These are phyloP conservation scores for Epinotia bilunana DNA, from an alignment of 2,888 invertebrate species.

Conservation along the genomic window DNA sequence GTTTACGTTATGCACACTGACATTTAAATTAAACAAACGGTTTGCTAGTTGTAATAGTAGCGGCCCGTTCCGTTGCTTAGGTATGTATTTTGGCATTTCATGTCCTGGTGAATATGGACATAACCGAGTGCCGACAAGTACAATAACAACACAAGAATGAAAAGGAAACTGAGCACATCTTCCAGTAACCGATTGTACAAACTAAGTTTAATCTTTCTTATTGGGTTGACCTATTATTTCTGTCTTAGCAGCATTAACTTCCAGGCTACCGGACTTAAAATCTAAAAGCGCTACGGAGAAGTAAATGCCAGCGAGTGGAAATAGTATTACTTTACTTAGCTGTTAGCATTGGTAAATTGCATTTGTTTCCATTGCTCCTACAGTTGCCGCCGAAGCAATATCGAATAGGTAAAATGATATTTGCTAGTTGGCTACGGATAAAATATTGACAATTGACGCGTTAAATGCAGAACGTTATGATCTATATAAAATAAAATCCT, in stretches of 20 bases:
- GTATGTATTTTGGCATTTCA: no score
- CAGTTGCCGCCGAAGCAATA: background rate
- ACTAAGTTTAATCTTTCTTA: background rate
- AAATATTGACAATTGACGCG: no score
- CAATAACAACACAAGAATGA: no score
- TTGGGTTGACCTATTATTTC: background rate
- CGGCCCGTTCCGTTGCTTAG: no score
- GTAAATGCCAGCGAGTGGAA: constrained; percentile 1
- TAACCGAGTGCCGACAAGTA: no score
- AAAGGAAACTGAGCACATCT: background rate
- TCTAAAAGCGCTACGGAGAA: background rate
- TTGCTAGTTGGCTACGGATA: no score
- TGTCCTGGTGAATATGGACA: no score
- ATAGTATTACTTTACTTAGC: constrained; percentile 4
- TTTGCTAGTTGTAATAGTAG: background rate
- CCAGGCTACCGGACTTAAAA: background rate
- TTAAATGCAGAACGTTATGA: no score
- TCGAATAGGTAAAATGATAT: no score
- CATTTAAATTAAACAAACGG: background rate
- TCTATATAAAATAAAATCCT: no score
- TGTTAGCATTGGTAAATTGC: constrained; percentile 1
- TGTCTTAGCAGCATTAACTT: background rate
- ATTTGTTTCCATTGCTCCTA: constrained; percentile 7
- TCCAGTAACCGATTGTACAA: background rate
- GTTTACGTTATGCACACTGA: background rate